Base-by-base conservation (phyloP, 2,888 invertebrate species). In the Lamellibrachia columna region DNA sequence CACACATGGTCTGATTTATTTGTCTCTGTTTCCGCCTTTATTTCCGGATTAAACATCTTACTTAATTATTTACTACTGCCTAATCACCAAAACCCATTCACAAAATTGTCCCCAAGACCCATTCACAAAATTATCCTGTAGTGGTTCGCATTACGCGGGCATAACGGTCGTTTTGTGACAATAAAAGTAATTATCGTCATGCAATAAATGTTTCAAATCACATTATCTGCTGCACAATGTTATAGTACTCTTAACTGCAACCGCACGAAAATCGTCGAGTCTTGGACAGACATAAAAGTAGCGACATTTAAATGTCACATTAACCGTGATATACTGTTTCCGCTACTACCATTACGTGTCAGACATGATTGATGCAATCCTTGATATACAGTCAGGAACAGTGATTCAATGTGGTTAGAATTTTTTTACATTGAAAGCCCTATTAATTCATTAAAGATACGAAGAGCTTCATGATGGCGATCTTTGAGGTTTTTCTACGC, bases 241-340 rank as follows among this genome's bases (percentile, higher is more conserved):
- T 75, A 75, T n/a, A 75, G 75, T n/a, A 75, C 75, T 75, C 22
- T n/a, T 22, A 75, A 3, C 75, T 55, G 75, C 75, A 75, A 75
- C 75, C 75, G 75, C 6, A 22, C 4, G 22, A 22, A 75, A 75
- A 75, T 75, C 75, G 22, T 75, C 22, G 22, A n/a, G n/a, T n/a
- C 75, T 75, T 40, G 40, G 40, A 75, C 75, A 75, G 6, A 6
- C 15, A 22, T 22, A 75, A 75, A 75, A 75, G 75, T n/a, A 3
- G 75, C n/a, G 75, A 75, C 75, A 75, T 75, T 75, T 75, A 75
- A 15, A n/a, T n/a, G 75, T 75, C 75, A 75, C 75, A 75, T 75
- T 75, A 75, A 15, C 75, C 15, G 15, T 75, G 75, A 75, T 75
- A 15, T 75, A 75, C n/a, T 15, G n/a, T n/a, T 75, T 75, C 75